phyloP scores from a whole-genome alignment of 1,140 invertebrate species.

The Bombyx mandarina region DNA sequence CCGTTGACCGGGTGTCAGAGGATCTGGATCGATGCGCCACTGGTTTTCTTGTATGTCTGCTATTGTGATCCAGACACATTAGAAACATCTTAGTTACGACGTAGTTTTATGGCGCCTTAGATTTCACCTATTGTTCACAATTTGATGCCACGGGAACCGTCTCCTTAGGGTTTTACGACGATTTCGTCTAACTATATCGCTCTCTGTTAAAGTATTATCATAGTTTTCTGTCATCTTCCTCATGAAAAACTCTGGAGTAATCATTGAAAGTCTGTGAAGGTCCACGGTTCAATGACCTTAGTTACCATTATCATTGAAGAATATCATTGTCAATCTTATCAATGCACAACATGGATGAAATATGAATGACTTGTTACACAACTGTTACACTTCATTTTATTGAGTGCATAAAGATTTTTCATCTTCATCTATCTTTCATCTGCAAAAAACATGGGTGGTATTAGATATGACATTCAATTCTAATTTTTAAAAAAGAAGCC shows the following conservation, averaged over 20 bases:
- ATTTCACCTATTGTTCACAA: constrained; percentile 56
- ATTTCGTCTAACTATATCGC: background rate
- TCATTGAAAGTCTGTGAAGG: too few species aligned
- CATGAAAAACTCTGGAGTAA: too few species aligned
- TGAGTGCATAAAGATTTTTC: too few species aligned
- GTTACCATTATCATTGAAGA: constrained; percentile 22
- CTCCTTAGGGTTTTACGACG: constrained; percentile 12
- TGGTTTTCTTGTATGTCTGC: too few species aligned
- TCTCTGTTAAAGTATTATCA: constrained; percentile 16
- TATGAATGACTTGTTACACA: background rate
- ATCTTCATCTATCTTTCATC: too few species aligned
- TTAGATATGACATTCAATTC: too few species aligned
- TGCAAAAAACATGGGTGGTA: too few species aligned
- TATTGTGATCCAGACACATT: too few species aligned
- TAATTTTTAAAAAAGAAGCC: too few species aligned
- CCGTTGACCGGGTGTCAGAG: constrained; percentile 23
- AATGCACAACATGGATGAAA: background rate
- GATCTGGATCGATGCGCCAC: constrained; percentile 50
- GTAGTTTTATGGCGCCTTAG: constrained; percentile 18
- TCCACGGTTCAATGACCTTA: constrained; percentile 19
- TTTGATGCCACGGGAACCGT: constrained; percentile 20
- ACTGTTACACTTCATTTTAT: background rate
- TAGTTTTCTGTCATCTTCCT: constrained; percentile 10
- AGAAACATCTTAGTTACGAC: too few species aligned
- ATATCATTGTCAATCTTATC: constrained; percentile 14